phyloP scores from a whole-genome alignment of 2,888 invertebrate species.

The Strigamia maritima region DNA sequence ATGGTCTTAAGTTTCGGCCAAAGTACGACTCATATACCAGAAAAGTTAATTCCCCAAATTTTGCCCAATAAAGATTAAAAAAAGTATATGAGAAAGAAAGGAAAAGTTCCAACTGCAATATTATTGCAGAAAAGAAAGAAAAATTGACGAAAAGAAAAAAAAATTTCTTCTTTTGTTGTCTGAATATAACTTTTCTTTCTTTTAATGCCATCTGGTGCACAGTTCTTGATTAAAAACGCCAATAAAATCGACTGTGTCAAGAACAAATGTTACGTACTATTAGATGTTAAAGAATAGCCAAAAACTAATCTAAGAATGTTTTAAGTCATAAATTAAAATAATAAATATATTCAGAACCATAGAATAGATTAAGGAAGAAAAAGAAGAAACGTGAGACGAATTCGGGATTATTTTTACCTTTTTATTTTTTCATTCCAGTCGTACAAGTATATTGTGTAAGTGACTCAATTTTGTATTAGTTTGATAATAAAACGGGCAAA shows the following conservation, averaged over 20 bases:
- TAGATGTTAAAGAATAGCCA: not conserved
- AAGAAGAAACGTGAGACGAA: too few species aligned
- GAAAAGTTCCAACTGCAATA: not conserved
- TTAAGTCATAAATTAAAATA: not conserved
- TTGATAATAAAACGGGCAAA: too few species aligned
- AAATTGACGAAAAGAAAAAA: not conserved
- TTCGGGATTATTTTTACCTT: too few species aligned
- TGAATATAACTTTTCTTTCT: not conserved
- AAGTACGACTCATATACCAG: not conserved
- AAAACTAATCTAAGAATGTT: not conserved
- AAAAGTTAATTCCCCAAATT: not conserved
- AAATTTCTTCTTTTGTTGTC: not conserved
- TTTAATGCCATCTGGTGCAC: not conserved
- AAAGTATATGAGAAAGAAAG: not conserved
- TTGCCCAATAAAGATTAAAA: not conserved
- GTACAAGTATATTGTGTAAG: too few species aligned
- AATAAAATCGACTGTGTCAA: not conserved
- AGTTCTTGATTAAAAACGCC: not conserved
- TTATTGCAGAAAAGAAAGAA: not conserved
- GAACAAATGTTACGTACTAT: not conserved
- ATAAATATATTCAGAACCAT: not conserved
- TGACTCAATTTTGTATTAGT: too few species aligned
- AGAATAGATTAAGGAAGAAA: not conserved
- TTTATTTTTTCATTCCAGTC: too few species aligned
- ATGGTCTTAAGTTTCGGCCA: not conserved